These are phyloP conservation scores for Gadopsis marmoratus DNA, from an alignment of 2,797 vertebrate species.

Conservation along the genomic window DNA sequence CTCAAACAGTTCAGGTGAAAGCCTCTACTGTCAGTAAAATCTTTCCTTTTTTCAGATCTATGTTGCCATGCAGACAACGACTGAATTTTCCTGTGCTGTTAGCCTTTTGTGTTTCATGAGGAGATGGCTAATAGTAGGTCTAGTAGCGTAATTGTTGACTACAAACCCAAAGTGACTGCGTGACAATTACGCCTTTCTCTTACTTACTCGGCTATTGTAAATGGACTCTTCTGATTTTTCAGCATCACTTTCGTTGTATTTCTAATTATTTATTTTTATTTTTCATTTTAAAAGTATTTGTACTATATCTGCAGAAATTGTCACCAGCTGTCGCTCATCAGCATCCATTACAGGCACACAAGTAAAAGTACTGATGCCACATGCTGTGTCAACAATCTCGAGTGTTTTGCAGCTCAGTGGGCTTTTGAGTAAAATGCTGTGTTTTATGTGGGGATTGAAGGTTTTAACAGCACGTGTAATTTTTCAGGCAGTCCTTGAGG, in stretches of 20 bases:
- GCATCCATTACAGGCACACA: background rate
- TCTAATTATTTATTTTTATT: background rate
- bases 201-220: background rate
- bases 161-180: background rate
- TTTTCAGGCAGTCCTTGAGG: conserved; percentile 88
- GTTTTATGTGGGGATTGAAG: conserved; percentile 4
- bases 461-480: conserved; percentile 33
- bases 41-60: background rate
- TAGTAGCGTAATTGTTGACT: background rate
- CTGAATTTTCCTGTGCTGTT: background rate
- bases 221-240: background rate
- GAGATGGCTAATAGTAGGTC: background rate
- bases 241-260: background rate
- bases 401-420: background rate
- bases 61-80: background rate
- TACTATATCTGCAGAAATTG: background rate
- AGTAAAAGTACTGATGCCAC: background rate
- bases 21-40: background rate
- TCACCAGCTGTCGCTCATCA: background rate
- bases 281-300: background rate
- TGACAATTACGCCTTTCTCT: background rate
- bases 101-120: background rate
- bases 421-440: conserved; percentile 4
- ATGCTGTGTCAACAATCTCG: background rate
- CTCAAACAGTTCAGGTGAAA: conserved; percentile 91